Conservation (phyloP, 2,888 invertebrate species). For the Cloeon dipterum region DNA sequence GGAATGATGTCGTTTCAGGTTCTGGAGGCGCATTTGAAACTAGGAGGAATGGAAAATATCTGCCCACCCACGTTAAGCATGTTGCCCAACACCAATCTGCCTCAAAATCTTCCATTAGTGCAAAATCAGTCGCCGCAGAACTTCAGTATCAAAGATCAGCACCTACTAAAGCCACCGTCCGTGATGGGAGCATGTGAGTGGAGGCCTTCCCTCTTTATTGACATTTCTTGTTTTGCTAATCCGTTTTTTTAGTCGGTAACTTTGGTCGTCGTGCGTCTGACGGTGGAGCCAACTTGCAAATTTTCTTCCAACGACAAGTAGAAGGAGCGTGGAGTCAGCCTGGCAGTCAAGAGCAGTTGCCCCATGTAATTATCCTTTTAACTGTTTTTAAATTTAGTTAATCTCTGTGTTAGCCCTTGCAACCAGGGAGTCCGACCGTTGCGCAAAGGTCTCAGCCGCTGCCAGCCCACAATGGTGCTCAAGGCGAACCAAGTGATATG, state of each 20-base stretch:
- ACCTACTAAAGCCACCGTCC: conserved; percentile 78
- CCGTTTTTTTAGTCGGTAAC: conserved; percentile 31
- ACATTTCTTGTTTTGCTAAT: conserved; percentile 2
- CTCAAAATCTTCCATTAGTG: conserved; percentile 59
- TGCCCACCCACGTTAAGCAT: conserved; percentile 20
- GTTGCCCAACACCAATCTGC: conserved; percentile 60
- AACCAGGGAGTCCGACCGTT: conserved; percentile 20
- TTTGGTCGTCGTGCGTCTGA: conserved; percentile 85
- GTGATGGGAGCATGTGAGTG: conserved; percentile 58
- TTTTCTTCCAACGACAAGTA: conserved; percentile 28
- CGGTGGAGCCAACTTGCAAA: conserved; percentile 81
- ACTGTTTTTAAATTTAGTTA: too few species aligned
- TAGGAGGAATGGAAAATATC: conserved; percentile 6
- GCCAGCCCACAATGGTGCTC: neutral
- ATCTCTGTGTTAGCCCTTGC: conserved; percentile 10
- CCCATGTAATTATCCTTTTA: conserved; percentile 17
- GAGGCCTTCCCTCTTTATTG: neutral
- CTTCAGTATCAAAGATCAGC: conserved; percentile 80
- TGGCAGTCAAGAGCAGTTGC: conserved; percentile 28
- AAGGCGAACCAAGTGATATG: conserved; percentile 6
- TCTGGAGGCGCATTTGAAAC: conserved; percentile 25
- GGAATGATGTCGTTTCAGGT: too few species aligned
- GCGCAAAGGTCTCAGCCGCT: conserved; percentile 21
- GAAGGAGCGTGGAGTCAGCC: conserved; percentile 29
- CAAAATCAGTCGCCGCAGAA: conserved; percentile 65